These are phyloP conservation scores for Sanderia malayensis DNA, from an alignment of 30 jellyfish, hydroid and myxozoan genomes.

Conservation along the genomic window DNA sequence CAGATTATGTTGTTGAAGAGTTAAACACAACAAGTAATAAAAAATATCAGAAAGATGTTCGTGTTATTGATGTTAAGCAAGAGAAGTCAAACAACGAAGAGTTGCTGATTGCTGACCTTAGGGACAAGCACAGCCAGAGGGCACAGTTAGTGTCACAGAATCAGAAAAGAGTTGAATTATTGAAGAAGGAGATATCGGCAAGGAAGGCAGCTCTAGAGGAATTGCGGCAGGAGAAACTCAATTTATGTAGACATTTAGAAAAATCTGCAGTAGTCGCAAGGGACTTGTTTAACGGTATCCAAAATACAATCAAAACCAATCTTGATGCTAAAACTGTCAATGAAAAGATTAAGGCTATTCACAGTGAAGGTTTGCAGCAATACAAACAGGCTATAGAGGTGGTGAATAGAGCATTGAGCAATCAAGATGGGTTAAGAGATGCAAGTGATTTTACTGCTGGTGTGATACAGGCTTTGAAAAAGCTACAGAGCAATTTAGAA, in stretches of 20 bases:
- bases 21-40: background rate
- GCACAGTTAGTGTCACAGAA: background rate
- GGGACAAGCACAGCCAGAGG: background rate
- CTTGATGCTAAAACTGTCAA: background rate
- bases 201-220: conserved; percentile 22
- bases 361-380: conserved; percentile 2
- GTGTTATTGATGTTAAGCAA: background rate
- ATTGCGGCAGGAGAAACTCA: background rate
- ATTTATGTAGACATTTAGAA: conserved; percentile 16
- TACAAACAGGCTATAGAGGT: background rate
- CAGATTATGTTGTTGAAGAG: background rate
- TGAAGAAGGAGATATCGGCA: conserved; percentile 14
- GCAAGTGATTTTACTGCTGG: conserved; percentile 4
- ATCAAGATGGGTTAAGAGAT: conserved; percentile 24
- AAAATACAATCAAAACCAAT: background rate
- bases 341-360: background rate
- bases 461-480: background rate
- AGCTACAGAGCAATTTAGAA: conserved; percentile 5
- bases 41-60: background rate
- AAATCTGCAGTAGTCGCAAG: background rate
- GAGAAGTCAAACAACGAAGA: conserved; percentile 4
- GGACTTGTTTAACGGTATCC: background rate
- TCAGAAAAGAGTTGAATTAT: conserved; percentile 1
- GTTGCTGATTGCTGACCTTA: conserved; percentile 3
- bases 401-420: conserved; percentile 6